These are phyloP conservation scores for Eidolon dupreanum DNA, from an alignment of 2,797 vertebrate genomes.

Conservation along the genomic window DNA sequence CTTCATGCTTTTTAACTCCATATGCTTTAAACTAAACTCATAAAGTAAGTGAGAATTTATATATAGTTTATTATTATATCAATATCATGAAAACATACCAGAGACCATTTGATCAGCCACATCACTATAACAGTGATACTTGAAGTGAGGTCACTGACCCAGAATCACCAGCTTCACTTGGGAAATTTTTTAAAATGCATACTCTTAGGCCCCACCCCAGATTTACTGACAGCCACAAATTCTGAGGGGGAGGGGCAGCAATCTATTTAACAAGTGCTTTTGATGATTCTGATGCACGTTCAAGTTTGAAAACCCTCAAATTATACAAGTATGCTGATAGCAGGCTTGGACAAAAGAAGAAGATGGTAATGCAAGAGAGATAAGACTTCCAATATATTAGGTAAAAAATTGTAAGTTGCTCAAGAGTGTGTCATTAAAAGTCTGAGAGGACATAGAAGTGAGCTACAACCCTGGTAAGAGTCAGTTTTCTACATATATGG, in stretches of 20 bases:
- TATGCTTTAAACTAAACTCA: background rate
- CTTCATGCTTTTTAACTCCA: background rate
- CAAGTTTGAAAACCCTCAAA: background rate
- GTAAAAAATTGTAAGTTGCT: background rate
- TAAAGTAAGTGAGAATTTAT: background rate
- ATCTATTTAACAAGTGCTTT: background rate
- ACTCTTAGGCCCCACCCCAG: background rate
- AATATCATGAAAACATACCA: background rate
- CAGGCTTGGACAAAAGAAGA: background rate
- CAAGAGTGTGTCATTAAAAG: background rate
- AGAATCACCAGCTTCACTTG: background rate
- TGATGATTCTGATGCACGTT: background rate
- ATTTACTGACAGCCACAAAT: background rate
- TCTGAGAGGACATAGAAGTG: background rate
- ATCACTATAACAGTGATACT: background rate
- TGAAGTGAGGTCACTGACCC: background rate
- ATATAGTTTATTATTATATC: constrained; percentile 16
- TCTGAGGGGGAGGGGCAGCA: background rate
- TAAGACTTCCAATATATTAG: background rate
- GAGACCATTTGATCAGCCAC: constrained; percentile 1
- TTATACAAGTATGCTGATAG: background rate
- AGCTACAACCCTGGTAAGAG: background rate
- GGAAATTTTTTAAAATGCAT: background rate
- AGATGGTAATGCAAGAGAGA: background rate
- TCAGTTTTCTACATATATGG: background rate